These are phyloP conservation scores for Leptinotarsa haldemani DNA, from an alignment of 2,888 invertebrate species.

Conservation along the genomic window DNA sequence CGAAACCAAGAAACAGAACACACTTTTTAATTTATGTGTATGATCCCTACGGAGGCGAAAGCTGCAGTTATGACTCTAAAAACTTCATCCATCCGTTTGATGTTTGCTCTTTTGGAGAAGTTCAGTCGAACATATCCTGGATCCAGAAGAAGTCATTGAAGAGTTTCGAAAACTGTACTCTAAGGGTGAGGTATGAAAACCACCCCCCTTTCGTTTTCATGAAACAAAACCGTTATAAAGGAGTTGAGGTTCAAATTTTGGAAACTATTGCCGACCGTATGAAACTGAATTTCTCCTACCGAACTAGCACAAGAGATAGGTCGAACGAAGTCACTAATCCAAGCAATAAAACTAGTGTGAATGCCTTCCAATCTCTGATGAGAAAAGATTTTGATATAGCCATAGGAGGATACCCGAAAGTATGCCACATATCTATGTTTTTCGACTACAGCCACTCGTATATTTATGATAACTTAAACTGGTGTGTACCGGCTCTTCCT, in stretches of 20 bases:
- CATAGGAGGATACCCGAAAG: conserved; percentile 36
- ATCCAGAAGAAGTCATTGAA: conserved; percentile 28
- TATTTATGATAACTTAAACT: conserved; percentile 25
- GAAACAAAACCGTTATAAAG: conserved; percentile 7
- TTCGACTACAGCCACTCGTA: conserved; percentile 30
- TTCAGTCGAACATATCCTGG: conserved; percentile 24
- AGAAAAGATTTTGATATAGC: conserved; percentile 33
- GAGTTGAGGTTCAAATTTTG: conserved; percentile 27
- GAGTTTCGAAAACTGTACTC: conserved; percentile 31
- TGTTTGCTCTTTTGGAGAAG: conserved; percentile 32
- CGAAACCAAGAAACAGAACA: conserved; percentile 31
- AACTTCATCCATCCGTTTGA: conserved; percentile 8
- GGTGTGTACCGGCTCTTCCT: conserved; percentile 36
- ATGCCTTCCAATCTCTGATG: conserved; percentile 20
- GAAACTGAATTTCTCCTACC: conserved; percentile 22
- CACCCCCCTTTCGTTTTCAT: conserved; percentile 30
- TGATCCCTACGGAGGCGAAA: conserved; percentile 25
- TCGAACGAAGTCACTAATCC: not conserved
- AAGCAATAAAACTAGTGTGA: not conserved
- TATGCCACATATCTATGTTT: not conserved
- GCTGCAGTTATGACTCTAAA: conserved; percentile 22
- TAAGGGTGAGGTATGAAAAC: conserved; percentile 25
- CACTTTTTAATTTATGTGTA: conserved; percentile 32
- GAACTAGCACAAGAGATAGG: not conserved
- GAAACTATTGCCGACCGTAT: conserved; percentile 9